Percentiles rank a stretch among this genome's conserved stretches.
Conservation (phyloP, 2,113 vertebrate species). For the human (Homo sapiens) region DNA sequence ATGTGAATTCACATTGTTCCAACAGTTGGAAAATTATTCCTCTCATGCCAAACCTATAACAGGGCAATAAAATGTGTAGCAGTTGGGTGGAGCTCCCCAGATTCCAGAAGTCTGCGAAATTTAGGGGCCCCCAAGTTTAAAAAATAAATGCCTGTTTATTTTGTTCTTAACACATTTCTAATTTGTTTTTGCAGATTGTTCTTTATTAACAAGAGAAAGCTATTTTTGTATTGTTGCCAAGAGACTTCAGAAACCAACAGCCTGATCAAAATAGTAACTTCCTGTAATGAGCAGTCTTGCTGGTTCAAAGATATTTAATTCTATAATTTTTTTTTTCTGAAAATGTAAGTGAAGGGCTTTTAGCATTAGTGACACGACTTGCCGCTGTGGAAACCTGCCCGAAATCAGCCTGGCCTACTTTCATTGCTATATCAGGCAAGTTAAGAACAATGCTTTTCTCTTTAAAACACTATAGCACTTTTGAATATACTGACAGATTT, state of each 20-base stretch:
- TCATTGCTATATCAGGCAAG: not conserved
- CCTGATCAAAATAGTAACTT: conserved; percentile 87
- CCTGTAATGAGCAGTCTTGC: conserved; percentile 81
- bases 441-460: conserved; percentile 49
- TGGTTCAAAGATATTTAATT: conserved; percentile 80
- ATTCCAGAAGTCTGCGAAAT: conserved; percentile 76
- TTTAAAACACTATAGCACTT: conserved; percentile 25
- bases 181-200: conserved; percentile 85
- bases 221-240: conserved; percentile 88
- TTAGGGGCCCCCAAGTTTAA: conserved; percentile 68
- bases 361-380: conserved; percentile 41
- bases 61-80: conserved; percentile 67
- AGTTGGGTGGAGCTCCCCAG: conserved; percentile 67
- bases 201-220: conserved; percentile 84
- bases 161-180: conserved; percentile 83
- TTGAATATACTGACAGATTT: conserved; percentile 41
- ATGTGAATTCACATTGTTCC: conserved; percentile 71
- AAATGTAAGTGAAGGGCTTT: conserved; percentile 82
- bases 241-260: conserved; percentile 84
- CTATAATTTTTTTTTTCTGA: conserved; percentile 47
- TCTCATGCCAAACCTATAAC: conserved; percentile 66
- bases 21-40: conserved; percentile 73
- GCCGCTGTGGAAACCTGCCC: not conserved
- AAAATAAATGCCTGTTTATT: conserved; percentile 83
- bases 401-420: conserved; percentile 38